phyloP scores from a whole-genome alignment of 2,888 invertebrate species.

The Epistrophe grossulariae region DNA sequence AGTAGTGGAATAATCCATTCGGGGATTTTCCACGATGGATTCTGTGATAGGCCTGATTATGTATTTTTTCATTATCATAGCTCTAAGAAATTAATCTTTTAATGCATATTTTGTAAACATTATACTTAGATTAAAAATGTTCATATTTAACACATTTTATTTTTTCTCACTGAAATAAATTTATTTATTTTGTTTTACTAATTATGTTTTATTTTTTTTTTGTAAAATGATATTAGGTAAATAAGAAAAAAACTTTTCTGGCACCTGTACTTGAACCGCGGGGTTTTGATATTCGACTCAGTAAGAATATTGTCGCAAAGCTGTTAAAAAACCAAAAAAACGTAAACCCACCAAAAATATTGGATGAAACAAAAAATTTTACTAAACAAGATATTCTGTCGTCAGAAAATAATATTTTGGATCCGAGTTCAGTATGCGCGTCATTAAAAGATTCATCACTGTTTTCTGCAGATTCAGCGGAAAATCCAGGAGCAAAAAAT shows the following conservation, averaged over 20 bases:
- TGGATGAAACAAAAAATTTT: neutral
- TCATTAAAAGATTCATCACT: neutral
- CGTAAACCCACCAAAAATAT: neutral
- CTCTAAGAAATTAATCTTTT: too few species aligned
- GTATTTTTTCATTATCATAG: too few species aligned
- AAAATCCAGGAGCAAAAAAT: neutral
- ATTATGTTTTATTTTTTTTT: neutral
- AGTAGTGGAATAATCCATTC: too few species aligned
- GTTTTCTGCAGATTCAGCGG: neutral
- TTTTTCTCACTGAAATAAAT: too few species aligned
- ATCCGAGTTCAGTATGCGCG: neutral
- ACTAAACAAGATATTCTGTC: neutral
- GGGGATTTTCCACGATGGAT: too few species aligned
- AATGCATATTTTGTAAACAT: too few species aligned
- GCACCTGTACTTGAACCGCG: neutral
- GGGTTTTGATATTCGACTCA: conserved; percentile 24
- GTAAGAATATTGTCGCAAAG: conserved; percentile 20
- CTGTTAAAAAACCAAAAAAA: neutral
- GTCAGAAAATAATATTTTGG: neutral
- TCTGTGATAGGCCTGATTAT: too few species aligned
- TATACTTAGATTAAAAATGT: too few species aligned
- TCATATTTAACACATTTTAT: too few species aligned
- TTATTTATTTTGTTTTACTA: neutral
- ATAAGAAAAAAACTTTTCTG: neutral
- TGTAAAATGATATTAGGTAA: neutral